Conservation (phyloP, 2,888 invertebrate species). For the Spicauda simplicius region DNA sequence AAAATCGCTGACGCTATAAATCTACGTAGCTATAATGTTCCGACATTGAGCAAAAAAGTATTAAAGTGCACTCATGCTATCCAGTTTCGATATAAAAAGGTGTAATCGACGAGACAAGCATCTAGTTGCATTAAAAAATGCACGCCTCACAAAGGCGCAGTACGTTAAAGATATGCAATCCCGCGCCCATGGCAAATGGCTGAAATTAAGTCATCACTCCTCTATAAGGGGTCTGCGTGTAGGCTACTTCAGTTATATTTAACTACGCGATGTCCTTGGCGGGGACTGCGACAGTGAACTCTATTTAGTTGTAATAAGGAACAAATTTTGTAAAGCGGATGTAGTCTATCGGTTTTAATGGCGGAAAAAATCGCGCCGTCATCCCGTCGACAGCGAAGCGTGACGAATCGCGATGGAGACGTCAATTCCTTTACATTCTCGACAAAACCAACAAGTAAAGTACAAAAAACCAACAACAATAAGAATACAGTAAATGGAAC, state of each 20-base stretch:
- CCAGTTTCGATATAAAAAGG: conserved; percentile 39
- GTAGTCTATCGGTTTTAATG: conserved; percentile 49
- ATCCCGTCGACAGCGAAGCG: conserved; percentile 70
- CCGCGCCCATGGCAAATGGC: conserved; percentile 67
- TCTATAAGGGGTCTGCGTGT: conserved; percentile 66
- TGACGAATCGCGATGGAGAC: conserved; percentile 77
- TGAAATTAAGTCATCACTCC: conserved; percentile 77
- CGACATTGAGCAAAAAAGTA: conserved; percentile 26
- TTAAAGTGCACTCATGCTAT: conserved; percentile 34
- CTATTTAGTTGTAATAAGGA: conserved; percentile 18
- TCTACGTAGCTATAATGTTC: conserved; percentile 27
- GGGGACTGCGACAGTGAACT: conserved; percentile 20
- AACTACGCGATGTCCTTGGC: conserved; percentile 41
- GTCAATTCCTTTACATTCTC: conserved; percentile 75
- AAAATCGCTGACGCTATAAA: conserved; percentile 24
- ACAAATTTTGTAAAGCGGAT: conserved; percentile 18
- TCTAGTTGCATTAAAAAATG: conserved; percentile 43
- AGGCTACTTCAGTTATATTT: conserved; percentile 58
- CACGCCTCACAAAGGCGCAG: conserved; percentile 39
- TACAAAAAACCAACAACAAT: conserved; percentile 57
- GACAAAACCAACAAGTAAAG: conserved; percentile 80
- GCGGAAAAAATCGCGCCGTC: conserved; percentile 76
- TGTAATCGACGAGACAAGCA: conserved; percentile 43
- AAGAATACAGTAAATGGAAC: conserved; percentile 48
- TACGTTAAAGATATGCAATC: conserved; percentile 42